Evolutionary conservation across 1,140 invertebrate species (phyloP), one percentile per base, ranked within the genome.

Genomic region (Tenebrio molitor): DNA sequence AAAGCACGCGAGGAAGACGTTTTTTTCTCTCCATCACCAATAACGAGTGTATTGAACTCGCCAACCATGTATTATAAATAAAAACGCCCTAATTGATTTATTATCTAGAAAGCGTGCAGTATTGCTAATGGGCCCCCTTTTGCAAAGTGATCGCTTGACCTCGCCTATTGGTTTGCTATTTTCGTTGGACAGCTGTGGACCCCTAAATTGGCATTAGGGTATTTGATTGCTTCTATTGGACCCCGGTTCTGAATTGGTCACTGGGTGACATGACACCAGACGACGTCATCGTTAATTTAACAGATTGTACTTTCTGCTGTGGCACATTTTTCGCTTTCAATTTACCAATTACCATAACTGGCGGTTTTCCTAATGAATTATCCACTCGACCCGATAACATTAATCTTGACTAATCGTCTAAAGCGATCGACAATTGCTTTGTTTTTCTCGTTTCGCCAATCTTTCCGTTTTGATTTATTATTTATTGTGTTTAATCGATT

Each of bases 51-150:
- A 65, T 41, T 44, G 63, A 65, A 65, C 63, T 39, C 39, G 63
- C 36, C 7, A 29, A 29, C 21, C 29, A 50, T 50, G 44, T 50
- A 65, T 41, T 65, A 65, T 44, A 65, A 65, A 65, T 65, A 65
- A 65, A 65, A 65, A 65, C 39, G 63, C 34, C 63, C 63, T 65
- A 65, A 65, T 65, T 65, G 63, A 65, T 65, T 65, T 65, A 65
- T 65, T 65, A 65, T 65, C 63, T 65, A 39, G 50, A 58, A 58
- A 58, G 50, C 50, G 50, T 58, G 50, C 50, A 58, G 50, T 58
- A 50, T 50, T 50, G 44, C 44, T 50, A 58, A 58, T 58, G 50
- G 50, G 50, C 50, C 50, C 44, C 50, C 50, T 58, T 58, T 58
- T 58, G 50, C 50, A 58, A 58, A 58, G 50, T 58, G 50, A 58